phyloP scores from a whole-genome alignment of 2,113 vertebrate genomes.

The Sinocyclocheilus grahami region DNA sequence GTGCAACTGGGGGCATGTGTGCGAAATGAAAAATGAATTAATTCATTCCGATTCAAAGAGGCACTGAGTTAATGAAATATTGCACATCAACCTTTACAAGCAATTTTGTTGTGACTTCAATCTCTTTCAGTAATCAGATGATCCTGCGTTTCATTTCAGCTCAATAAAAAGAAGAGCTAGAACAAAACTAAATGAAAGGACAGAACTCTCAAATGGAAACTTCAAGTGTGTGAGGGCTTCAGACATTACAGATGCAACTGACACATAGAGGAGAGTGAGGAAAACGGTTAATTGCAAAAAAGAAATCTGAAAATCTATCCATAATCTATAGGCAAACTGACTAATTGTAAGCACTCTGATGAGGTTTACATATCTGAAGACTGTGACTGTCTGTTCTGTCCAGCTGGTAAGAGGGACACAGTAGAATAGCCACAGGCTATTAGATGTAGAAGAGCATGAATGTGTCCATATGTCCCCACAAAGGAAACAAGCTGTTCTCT shows the following conservation, averaged over 20 bases:
- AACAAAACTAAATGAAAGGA: not conserved
- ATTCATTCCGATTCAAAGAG: conserved; percentile 5
- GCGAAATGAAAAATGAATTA: conserved; percentile 33
- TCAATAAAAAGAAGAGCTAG: not conserved
- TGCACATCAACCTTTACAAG: conserved; percentile 23
- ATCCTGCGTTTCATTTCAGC: not conserved
- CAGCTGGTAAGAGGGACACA: conserved; percentile 48
- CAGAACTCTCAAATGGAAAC: not conserved
- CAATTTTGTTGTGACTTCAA: not conserved
- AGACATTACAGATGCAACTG: not conserved
- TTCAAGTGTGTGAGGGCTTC: not conserved
- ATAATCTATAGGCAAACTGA: not conserved
- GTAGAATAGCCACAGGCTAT: conserved; percentile 46
- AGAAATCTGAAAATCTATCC: too few species aligned
- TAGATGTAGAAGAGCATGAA: conserved; percentile 34
- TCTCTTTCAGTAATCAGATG: not conserved
- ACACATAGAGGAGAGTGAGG: not conserved
- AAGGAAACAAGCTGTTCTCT: conserved; percentile 53
- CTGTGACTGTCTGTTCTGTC: conserved; percentile 10
- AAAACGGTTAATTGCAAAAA: not conserved
- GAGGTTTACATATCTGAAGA: conserved; percentile 10
- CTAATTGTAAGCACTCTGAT: not conserved
- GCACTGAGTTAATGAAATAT: conserved; percentile 9
- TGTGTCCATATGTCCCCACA: conserved; percentile 48
- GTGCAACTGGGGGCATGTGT: conserved; percentile 46